phyloP scores from a whole-genome alignment of 1,140 invertebrate species.

The Drosophila mojavensis region DNA sequence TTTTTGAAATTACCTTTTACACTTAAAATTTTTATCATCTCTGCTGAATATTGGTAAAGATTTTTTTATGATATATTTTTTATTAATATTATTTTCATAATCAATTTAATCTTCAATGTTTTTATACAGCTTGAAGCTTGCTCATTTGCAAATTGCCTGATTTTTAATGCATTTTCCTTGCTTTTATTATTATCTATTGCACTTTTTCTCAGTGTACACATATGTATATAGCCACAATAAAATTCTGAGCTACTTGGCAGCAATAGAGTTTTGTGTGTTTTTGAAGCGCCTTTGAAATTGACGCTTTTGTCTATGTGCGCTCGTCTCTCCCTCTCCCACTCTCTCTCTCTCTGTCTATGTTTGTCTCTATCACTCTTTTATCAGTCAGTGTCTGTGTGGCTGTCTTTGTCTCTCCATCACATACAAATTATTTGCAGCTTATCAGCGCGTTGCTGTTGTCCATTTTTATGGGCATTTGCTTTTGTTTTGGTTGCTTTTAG shows the following conservation, averaged over 20 bases:
- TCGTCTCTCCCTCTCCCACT: constrained; percentile 1
- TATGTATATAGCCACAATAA: constrained; percentile 6
- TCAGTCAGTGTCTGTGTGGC: neutral
- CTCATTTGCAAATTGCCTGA: too few species aligned
- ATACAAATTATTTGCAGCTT: constrained; percentile 81
- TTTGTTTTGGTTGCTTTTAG: constrained; percentile 77
- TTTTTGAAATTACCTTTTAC: too few species aligned
- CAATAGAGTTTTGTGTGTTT: constrained; percentile 52
- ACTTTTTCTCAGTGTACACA: constrained; percentile 9
- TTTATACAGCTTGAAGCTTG: too few species aligned
- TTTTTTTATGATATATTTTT: too few species aligned
- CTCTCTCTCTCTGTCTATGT: neutral
- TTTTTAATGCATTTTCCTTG: neutral
- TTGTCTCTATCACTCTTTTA: neutral
- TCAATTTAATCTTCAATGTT: too few species aligned
- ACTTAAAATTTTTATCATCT: too few species aligned
- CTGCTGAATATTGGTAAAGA: too few species aligned
- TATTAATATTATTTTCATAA: neutral
- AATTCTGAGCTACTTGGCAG: constrained; percentile 31
- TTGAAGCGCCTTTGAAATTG: constrained; percentile 73
- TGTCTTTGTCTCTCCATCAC: constrained; percentile 25
- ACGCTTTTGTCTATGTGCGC: constrained; percentile 48
- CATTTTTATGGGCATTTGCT: constrained; percentile 78
- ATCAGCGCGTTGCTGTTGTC: constrained; percentile 77
- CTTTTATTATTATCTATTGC: too few species aligned